These are phyloP conservation scores for Psittacula cyanocephala DNA, from an alignment of 2,113 vertebrate species.

Conservation along the genomic window DNA sequence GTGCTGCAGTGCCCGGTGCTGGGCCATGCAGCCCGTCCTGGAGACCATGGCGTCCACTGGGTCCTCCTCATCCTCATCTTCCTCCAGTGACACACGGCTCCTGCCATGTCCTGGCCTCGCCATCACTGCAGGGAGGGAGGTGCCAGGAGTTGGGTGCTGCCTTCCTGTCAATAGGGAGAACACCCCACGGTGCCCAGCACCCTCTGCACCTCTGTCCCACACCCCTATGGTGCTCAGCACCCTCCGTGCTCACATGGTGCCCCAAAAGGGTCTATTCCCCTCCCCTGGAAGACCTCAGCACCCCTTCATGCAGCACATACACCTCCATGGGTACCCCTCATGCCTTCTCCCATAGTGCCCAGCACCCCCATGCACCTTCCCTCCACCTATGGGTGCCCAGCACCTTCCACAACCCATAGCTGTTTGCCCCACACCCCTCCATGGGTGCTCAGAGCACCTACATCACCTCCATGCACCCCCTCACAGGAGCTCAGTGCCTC, in stretches of 20 bases:
- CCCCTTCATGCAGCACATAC: neutral
- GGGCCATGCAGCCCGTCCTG: conserved; percentile 45
- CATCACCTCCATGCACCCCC: no score
- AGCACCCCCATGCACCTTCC: no score
- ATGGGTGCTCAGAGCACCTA: neutral
- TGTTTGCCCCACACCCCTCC: neutral
- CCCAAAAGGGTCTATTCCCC: neutral
- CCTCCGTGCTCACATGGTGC: neutral
- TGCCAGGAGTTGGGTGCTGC: rapidly evolving
- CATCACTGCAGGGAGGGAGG: conserved; percentile 57
- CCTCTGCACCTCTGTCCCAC: no score
- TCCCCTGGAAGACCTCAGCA: neutral
- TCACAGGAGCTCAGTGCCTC: no score
- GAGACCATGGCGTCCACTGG: conserved; percentile 85
- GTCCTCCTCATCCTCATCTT: conserved; percentile 78
- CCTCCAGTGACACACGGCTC: neutral
- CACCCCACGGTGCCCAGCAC: neutral
- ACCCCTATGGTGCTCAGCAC: no score
- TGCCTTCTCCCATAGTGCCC: neutral
- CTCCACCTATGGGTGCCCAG: neutral
- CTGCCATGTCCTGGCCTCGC: conserved; percentile 76
- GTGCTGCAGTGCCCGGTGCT: no score
- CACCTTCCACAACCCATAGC: no score
- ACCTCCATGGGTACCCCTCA: neutral
- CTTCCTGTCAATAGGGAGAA: neutral